phyloP scores from a whole-genome alignment of 1,140 invertebrate species.

The Aphelinus certus region DNA sequence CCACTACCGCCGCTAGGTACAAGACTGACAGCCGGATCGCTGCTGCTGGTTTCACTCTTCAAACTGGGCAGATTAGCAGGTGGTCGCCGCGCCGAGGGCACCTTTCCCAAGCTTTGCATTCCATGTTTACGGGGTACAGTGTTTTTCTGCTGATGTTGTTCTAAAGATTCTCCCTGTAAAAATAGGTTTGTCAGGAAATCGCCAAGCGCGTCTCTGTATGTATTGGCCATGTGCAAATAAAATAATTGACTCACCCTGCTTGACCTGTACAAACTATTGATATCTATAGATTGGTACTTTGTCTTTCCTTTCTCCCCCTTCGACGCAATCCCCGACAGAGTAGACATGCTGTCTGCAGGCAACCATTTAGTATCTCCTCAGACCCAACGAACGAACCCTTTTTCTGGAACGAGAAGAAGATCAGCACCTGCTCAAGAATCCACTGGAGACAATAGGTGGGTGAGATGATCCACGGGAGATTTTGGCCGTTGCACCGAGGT shows the following conservation, averaged over 20 bases:
- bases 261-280: constrained; percentile 95
- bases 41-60: constrained; percentile 89
- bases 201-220: too few species aligned
- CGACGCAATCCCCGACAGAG: constrained; percentile 81
- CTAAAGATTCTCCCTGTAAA: constrained; percentile 83
- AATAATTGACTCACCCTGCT: constrained; percentile 75
- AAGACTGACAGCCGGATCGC: constrained; percentile 78
- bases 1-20: constrained; percentile 78
- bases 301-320: constrained; percentile 94
- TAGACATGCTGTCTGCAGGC: constrained; percentile 88
- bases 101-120: constrained; percentile 98
- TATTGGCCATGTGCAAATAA: neutral
- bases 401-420: constrained; percentile 66
- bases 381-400: constrained; percentile 84
- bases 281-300: constrained; percentile 95
- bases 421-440: too few species aligned
- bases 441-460: too few species aligned
- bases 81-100: constrained; percentile 92
- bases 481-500: too few species aligned
- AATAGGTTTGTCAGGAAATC: too few species aligned
- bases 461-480: neutral
- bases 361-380: constrained; percentile 82
- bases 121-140: constrained; percentile 94
- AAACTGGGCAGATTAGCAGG: constrained; percentile 97
- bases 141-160: constrained; percentile 87